Conservation (phyloP, 1,140 invertebrate species). For the Rhagoletis zephyria region DNA sequence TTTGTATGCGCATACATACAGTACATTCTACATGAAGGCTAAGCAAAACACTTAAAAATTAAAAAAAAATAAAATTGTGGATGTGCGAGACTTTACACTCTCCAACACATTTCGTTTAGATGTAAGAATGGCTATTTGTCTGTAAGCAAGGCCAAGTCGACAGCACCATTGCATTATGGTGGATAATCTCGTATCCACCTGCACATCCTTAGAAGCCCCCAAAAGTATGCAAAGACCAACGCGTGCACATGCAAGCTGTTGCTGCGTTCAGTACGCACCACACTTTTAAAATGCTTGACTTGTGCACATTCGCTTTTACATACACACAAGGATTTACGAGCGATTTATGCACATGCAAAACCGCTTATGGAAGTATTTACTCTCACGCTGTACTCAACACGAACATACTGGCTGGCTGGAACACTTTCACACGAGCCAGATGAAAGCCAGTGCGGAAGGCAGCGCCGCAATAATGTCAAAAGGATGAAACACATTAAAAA, state of each 20-base stretch:
- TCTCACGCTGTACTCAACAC: neutral
- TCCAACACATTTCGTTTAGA: too few species aligned
- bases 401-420: too few species aligned
- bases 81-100: too few species aligned
- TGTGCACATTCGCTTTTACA: neutral
- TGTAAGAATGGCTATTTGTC: too few species aligned
- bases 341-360: neutral
- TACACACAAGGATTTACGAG: neutral
- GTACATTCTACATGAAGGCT: neutral
- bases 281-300: conserved; percentile 14
- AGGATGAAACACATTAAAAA: conserved; percentile 57
- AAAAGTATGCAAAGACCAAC: too few species aligned
- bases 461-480: conserved; percentile 56
- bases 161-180: too few species aligned
- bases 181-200: too few species aligned
- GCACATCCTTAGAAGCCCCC: neutral
- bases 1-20: neutral
- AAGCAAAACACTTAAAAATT: neutral
- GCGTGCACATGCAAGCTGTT: too few species aligned
- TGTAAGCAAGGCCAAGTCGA: too few species aligned
- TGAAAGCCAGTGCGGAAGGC: neutral
- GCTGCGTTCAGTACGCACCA: neutral
- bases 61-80: too few species aligned
- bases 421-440: neutral
- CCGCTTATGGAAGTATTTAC: neutral